Base-by-base conservation (phyloP, 1,140 invertebrate genomes). In the Drusus annulatus region DNA sequence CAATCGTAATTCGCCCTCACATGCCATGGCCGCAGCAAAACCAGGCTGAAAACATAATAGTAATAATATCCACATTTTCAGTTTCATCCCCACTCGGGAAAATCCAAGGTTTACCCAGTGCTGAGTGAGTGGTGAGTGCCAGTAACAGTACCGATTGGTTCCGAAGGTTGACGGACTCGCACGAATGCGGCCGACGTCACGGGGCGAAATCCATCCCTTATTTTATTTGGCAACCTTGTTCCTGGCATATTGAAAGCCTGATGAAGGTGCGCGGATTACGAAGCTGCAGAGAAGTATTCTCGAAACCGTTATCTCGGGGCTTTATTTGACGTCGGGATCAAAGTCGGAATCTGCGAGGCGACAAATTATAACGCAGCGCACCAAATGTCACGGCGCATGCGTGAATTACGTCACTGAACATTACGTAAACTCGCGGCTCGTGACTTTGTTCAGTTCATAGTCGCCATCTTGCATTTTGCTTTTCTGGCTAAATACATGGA, bases 351-450 rank as follows among this genome's bases (percentile, higher is more conserved):
- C 54, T 58, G 56, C 28, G 36, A 74, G 54, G 52, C 28, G 54
- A 75, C 71, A 25, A 36, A 75, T 56, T 58, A 28, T 69, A 78
- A 68, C 58, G 54, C 63, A 78, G 28, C 21, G 51, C 77, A 71
- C 77, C 31, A 79, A 79, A 79, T 79, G 77, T 79, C 28, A 79
- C 25, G 63, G 51, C 77, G 77, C 77, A 71, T 79, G 77, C 77
- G 79, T 65, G 63, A 36, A 76, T 80, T 76, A 76, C 79, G 79
- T 80, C 79, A 80, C 74, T 80, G 79, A 50, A 19, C 79, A 80
- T 80, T 80, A 80, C 79, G 79, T 80, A 80, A 80, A 80, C 79
- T 76, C 79, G 79, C 73, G 63, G 78, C 79, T 80, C 79, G 79
- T 80, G 79, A 80, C 79, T 80, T 80, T 80, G 73, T 80, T 80